Conservation (phyloP, 2,888 invertebrate species). For the Drosophila kokeensis region DNA sequence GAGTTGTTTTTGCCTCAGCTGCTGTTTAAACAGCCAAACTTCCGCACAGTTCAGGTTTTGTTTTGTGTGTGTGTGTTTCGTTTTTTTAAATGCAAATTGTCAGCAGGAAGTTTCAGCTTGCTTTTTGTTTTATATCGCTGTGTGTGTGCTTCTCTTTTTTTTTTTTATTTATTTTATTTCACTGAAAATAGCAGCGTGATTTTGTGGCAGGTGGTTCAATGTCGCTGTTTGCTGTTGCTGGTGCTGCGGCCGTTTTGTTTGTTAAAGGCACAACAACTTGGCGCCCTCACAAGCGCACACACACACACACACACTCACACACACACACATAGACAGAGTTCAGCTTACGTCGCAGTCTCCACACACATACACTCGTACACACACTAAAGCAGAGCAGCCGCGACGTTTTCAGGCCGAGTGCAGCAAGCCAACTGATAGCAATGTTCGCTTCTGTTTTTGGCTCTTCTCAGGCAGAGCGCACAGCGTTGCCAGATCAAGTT, state of each 20-base stretch:
- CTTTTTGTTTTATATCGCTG: constrained; percentile 8
- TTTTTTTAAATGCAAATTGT: constrained; percentile 53
- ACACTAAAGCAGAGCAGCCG: constrained; percentile 39
- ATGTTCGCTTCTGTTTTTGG: constrained; percentile 1
- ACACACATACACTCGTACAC: constrained; percentile 20
- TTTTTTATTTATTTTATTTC: constrained; percentile 19
- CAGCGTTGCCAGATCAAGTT: constrained; percentile 57
- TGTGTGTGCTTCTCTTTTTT: constrained; percentile 18
- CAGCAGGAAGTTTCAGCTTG: constrained; percentile 51
- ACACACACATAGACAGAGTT: constrained; percentile 1
- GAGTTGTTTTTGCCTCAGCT: constrained; percentile 22
- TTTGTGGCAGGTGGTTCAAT: constrained; percentile 54
- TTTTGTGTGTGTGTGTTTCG: neutral
- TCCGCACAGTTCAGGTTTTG: constrained; percentile 41
- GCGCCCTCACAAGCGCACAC: constrained; percentile 57
- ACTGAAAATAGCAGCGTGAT: constrained; percentile 37
- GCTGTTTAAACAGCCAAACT: constrained; percentile 43
- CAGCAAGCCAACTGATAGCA: constrained; percentile 73
- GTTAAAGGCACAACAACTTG: constrained; percentile 68
- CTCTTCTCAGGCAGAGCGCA: neutral
- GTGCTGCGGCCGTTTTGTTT: constrained; percentile 11
- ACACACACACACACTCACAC: constrained; percentile 8
- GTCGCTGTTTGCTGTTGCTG: constrained; percentile 38
- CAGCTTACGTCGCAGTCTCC: constrained; percentile 25
- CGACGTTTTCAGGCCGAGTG: constrained; percentile 61